Conservation (phyloP, 2,113 vertebrate species). For the Phoenicopterus ruber region DNA sequence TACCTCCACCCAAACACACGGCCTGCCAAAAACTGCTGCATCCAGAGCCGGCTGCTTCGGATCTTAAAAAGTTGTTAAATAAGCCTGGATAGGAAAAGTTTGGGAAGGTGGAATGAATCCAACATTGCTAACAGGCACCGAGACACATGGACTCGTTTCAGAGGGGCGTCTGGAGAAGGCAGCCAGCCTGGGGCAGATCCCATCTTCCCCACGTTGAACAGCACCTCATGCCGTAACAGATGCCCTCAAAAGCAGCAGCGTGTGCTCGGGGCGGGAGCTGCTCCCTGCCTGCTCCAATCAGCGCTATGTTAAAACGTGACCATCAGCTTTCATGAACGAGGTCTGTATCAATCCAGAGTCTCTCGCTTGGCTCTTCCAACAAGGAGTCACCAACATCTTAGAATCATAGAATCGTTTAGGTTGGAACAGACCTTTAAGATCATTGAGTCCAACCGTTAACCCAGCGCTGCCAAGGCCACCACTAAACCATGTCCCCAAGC, state of each 20-base stretch:
- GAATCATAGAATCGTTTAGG: too few relatives aligned
- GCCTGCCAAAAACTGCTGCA: background rate
- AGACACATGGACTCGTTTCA: background rate
- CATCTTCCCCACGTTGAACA: too few relatives aligned
- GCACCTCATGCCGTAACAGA: background rate
- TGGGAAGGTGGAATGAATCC: background rate
- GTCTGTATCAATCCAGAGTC: too few relatives aligned
- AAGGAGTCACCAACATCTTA: background rate
- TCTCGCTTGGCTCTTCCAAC: background rate
- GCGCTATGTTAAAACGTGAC: background rate
- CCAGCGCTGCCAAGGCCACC: too few relatives aligned
- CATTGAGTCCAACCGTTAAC: too few relatives aligned
- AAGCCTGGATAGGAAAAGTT: background rate
- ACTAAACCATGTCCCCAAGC: too few relatives aligned
- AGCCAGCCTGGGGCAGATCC: background rate
- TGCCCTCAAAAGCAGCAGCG: background rate
- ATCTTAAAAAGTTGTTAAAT: background rate
- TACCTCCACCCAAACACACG: too few relatives aligned
- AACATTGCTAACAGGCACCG: too few relatives aligned
- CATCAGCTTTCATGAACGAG: rapidly evolving
- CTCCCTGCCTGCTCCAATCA: background rate
- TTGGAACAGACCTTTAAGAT: too few relatives aligned
- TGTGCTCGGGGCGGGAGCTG: background rate
- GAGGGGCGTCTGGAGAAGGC: background rate
- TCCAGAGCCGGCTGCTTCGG: background rate